Base-by-base conservation (phyloP, 2,797 vertebrate genomes). In the Muraenolepis orangiensis region DNA sequence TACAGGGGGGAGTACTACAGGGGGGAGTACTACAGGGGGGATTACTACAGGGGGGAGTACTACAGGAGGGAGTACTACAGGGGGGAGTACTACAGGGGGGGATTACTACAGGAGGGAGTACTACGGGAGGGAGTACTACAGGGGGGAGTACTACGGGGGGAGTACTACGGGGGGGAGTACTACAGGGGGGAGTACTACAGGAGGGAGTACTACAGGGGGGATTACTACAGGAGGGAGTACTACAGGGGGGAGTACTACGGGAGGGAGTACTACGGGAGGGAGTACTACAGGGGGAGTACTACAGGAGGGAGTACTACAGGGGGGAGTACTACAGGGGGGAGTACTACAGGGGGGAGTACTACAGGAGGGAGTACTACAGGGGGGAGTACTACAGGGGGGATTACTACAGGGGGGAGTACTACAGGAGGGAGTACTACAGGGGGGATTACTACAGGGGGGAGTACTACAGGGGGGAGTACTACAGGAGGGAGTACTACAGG, bases 271-370 rank as follows among this genome's bases (percentile, higher is more conserved):
- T 1, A 18, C 42, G 20, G n/a, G n/a, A n/a, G n/a, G n/a, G 20
- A 4, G 46, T 57, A n/a, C n/a, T n/a, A n/a, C n/a, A n/a, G n/a
- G n/a, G 51, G 51, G 51, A 57, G 51, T 57, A 57, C 51, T n/a
- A 57, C 51, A 8, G 51, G 23, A 5, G 51, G 10, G 57, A 6
- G 6, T 20, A 18, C 16, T 0, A 20, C 4, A 18, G 16, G 42
- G 20, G 7, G 57, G 23, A 64, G 57, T 26, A 46, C 42, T 1
- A 18, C 42, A 46, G n/a, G n/a, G n/a, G n/a, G n/a, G 20, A 4
- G 46, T 57, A n/a, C n/a, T n/a, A n/a, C n/a, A n/a, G n/a, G n/a
- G n/a, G 51, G 51, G 51, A 57, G 51, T 57, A 57, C 51, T n/a
- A 57, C 51, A 8, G 51, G 23, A 5, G 51, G 10, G 57, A 6